These are phyloP conservation scores for Pediacus dermestoides DNA, from an alignment of 2,888 invertebrate species.

Conservation along the genomic window DNA sequence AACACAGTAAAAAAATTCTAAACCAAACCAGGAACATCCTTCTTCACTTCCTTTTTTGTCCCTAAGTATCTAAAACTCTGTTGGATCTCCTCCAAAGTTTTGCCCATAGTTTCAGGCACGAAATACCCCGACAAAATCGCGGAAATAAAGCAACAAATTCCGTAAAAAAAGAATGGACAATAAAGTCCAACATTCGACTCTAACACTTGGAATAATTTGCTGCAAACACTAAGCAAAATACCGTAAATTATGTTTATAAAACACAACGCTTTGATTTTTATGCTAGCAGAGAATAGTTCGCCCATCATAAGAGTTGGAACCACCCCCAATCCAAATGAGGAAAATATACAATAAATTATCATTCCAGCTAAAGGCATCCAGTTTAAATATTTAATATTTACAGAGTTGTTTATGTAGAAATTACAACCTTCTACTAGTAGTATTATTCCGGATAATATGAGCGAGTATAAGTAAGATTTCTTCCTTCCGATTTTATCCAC, in stretches of 20 bases:
- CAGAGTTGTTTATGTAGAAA: conserved; percentile 14
- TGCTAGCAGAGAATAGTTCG: conserved; percentile 38
- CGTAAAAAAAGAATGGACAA: conserved; percentile 36
- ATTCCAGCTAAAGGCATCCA: conserved; percentile 26
- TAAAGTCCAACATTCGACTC: conserved; percentile 33
- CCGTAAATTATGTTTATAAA: conserved; percentile 33
- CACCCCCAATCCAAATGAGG: conserved; percentile 32
- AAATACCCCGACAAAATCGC: conserved; percentile 32
- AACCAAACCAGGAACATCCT: conserved; percentile 15
- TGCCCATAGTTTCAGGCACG: conserved; percentile 43
- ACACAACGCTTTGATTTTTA: conserved; percentile 35
- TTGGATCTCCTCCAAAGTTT: conserved; percentile 41
- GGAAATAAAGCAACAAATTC: conserved; percentile 29
- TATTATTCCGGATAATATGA: conserved; percentile 12
- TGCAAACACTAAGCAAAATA: conserved; percentile 25
- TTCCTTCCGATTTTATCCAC: conserved; percentile 32
- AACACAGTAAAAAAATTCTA: conserved; percentile 19
- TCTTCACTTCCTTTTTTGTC: too few species aligned
- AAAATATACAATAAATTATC: conserved; percentile 30
- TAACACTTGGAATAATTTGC: conserved; percentile 38
- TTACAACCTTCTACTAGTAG: conserved; percentile 16
- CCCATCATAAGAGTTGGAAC: conserved; percentile 37
- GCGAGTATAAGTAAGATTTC: conserved; percentile 26
- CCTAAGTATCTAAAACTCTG: conserved; percentile 34
- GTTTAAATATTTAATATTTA: conserved; percentile 11